phyloP scores from a whole-genome alignment of 2,113 vertebrate species.

The Hydrolagus affinis region DNA sequence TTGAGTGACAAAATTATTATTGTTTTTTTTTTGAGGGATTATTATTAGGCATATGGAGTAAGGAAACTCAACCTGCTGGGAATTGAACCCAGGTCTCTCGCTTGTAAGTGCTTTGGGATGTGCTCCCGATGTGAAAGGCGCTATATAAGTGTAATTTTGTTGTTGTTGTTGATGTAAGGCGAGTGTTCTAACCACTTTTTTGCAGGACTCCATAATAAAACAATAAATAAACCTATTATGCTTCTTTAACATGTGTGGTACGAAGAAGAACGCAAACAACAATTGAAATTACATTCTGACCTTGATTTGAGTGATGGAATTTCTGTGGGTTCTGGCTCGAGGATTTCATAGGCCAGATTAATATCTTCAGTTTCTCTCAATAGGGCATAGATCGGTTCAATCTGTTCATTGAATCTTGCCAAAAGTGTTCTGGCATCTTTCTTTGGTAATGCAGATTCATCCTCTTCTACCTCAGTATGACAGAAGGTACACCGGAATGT shows the following conservation, averaged over 20 bases:
- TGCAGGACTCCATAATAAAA: too few relatives aligned
- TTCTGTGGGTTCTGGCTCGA: conserved; percentile 89
- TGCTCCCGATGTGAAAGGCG: too few relatives aligned
- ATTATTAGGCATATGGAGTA: too few relatives aligned
- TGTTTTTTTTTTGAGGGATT: too few relatives aligned
- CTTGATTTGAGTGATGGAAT: conserved; percentile 92
- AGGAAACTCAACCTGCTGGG: too few relatives aligned
- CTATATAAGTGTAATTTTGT: too few relatives aligned
- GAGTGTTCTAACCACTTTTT: too few relatives aligned
- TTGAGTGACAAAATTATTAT: too few relatives aligned
- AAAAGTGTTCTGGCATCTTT: conserved; percentile 90
- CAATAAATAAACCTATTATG: too few relatives aligned
- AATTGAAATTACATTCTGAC: conserved; percentile 47
- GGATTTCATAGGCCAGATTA: conserved; percentile 82
- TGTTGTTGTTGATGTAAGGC: too few relatives aligned
- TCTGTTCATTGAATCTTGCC: conserved; percentile 95
- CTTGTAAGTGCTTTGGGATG: too few relatives aligned
- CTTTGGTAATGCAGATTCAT: conserved; percentile 83
- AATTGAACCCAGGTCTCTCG: too few relatives aligned
- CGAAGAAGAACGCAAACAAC: background rate
- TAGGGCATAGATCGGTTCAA: conserved; percentile 88
- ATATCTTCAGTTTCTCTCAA: conserved; percentile 88
- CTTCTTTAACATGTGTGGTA: background rate
- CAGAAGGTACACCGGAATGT: conserved; percentile 95
- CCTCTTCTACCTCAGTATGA: conserved; percentile 90